Evolutionary conservation across 2,888 invertebrate genomes (phyloP).

Genomic region (Pristionchus japonicus): DNA sequence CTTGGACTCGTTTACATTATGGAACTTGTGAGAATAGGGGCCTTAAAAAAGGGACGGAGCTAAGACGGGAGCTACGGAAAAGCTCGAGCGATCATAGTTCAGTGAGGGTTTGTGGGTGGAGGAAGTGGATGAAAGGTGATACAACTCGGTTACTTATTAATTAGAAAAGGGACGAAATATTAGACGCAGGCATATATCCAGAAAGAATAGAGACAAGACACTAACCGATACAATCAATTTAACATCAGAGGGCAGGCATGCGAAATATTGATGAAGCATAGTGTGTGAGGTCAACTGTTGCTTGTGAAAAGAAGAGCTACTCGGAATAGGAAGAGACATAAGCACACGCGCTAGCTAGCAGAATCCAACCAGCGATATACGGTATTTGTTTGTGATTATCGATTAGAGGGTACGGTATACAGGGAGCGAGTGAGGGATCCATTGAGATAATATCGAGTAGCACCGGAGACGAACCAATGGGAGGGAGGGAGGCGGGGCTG

Average conservation of each 20-base stretch:
- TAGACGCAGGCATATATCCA: neutral
- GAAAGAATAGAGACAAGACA: neutral
- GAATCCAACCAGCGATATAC: neutral
- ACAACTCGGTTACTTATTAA: neutral
- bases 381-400: slow-evolving; percentile 4
- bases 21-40: neutral
- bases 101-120: neutral
- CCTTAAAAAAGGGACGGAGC: neutral
- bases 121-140: neutral
- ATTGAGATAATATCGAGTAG: slow-evolving; percentile 31
- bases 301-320: neutral
- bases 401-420: neutral
- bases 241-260: slow-evolving; percentile 35
- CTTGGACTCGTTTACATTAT: slow-evolving; percentile 32
- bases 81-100: neutral
- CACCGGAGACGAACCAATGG: slow-evolving; percentile 17
- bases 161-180: neutral
- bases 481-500: neutral
- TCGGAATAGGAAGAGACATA: neutral
- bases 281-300: neutral
- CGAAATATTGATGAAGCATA: neutral
- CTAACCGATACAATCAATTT: slow-evolving; percentile 12
- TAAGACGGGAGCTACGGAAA: neutral
- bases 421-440: too few relatives aligned
- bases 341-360: neutral